phyloP scores from a whole-genome alignment of 2,888 invertebrate species.

The Philhelius pedissequus region DNA sequence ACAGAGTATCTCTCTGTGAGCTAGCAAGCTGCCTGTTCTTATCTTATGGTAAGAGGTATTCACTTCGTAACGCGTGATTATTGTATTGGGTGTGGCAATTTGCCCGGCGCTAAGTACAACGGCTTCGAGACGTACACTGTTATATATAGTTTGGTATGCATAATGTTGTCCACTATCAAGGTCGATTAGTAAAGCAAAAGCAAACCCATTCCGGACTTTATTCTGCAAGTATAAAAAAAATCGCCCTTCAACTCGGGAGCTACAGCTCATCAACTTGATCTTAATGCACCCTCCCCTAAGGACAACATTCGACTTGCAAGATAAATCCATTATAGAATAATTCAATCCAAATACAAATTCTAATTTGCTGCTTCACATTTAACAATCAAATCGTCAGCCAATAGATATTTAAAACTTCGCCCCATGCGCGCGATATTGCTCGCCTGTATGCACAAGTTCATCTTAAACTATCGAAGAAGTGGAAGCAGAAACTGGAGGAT shows the following conservation, averaged over 20 bases:
- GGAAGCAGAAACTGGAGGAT: conserved; percentile 39
- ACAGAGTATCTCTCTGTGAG: conserved; percentile 49
- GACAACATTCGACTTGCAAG: conserved; percentile 12
- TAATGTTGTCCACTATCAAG: conserved; percentile 64
- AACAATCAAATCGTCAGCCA: conserved; percentile 52
- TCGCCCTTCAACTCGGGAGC: conserved; percentile 49
- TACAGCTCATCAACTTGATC: conserved; percentile 21
- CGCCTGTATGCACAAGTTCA: conserved; percentile 46
- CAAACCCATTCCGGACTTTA: conserved; percentile 49
- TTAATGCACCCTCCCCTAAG: conserved; percentile 26
- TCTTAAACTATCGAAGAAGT: conserved; percentile 7
- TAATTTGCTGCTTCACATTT: neutral
- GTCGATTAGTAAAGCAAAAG: conserved; percentile 33
- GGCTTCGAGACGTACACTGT: neutral
- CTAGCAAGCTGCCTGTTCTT: conserved; percentile 55
- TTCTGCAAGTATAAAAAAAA: conserved; percentile 33
- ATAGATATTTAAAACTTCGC: conserved; percentile 17
- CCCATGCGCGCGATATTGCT: neutral
- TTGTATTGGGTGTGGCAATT: conserved; percentile 62
- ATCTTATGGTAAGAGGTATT: conserved; percentile 61
- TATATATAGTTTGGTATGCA: conserved; percentile 19
- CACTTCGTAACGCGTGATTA: conserved; percentile 66
- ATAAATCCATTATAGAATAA: conserved; percentile 47
- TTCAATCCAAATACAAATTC: conserved; percentile 20
- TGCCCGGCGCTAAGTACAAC: conserved; percentile 55